Evolutionary conservation across 2,797 vertebrate species (phyloP).

Genomic region (Urophycis tenuis): DNA sequence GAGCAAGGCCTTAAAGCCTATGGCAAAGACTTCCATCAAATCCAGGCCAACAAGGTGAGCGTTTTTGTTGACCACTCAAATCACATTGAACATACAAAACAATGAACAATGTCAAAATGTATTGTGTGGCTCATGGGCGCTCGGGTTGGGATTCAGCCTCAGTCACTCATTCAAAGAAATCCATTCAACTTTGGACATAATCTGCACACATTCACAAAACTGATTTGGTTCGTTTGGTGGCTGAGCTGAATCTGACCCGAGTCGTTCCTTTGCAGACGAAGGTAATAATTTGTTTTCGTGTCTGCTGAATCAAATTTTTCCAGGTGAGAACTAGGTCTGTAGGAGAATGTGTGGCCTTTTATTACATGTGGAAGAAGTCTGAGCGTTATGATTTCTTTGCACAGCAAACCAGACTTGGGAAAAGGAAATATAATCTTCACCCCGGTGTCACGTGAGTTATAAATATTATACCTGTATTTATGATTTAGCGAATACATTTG

Average conservation of each 20-base stretch:
- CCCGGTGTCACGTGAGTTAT: slow-evolving; percentile 91
- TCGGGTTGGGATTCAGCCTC: slow-evolving; percentile 28
- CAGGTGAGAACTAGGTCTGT: slow-evolving; percentile 95
- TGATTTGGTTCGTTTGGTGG: slow-evolving; percentile 30
- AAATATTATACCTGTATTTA: not conserved
- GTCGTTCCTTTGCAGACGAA: slow-evolving; percentile 38
- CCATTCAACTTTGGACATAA: slow-evolving; percentile 24
- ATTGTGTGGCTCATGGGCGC: slow-evolving; percentile 15
- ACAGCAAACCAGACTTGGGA: slow-evolving; percentile 94
- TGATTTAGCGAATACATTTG: not conserved
- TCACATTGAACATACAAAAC: slow-evolving; percentile 3
- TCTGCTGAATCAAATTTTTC: slow-evolving; percentile 72
- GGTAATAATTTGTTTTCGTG: slow-evolving; percentile 67
- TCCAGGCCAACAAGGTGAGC: slow-evolving; percentile 95
- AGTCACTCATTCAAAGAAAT: slow-evolving; percentile 14
- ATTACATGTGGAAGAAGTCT: slow-evolving; percentile 99
- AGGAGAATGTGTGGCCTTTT: slow-evolving; percentile 97
- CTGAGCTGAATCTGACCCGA: slow-evolving; percentile 37
- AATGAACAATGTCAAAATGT: slow-evolving; percentile 14
- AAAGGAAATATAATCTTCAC: slow-evolving; percentile 97
- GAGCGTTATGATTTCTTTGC: slow-evolving; percentile 98
- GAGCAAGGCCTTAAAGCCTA: slow-evolving; percentile 92
- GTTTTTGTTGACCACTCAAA: slow-evolving; percentile 22
- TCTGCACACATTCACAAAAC: not conserved
- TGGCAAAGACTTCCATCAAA: slow-evolving; percentile 93